Base-by-base conservation (phyloP, 2,888 invertebrate genomes). In the Chymomyza amoena region DNA sequence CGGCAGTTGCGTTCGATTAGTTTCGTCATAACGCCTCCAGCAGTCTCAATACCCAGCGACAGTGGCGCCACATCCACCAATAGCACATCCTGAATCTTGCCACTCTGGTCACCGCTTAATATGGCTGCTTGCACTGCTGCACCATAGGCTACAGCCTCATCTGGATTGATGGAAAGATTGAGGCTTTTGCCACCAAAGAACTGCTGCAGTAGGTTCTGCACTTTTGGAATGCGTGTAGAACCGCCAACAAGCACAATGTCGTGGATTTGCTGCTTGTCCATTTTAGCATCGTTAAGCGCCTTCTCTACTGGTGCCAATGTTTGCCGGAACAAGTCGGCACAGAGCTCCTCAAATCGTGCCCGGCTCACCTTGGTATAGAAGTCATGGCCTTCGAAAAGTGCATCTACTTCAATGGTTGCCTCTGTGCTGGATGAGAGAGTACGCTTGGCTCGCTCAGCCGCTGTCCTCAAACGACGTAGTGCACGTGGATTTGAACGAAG, bases 211-310 rank as follows among this genome's bases (percentile, higher is more conserved):
- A 96, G 90, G 73, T 92, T 94, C 91, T 96, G 96, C 50, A 96
- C 94, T 90, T 96, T 96, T 0, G 96, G 96, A 70, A 96, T 96
- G 70, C 96, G 93, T 0, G 95, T 96, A 0, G 96, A 96, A 32
- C 96, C 97, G 13, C 97, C 96, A 25, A 96, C 96, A 20, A 97
- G 92, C 0, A 96, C 96, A 10, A 96, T 94, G 82, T 96, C 96
- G 89, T 96, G 94, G 76, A 96, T 95, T 76, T 93, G 93, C 59
- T 93, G 92, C 89, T 96, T 96, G 91, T 96, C 96, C 92, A 96
- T 92, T 89, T 96, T 95, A 1, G 96, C 96, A 89, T 96, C 96
- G 64, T 93, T 93, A 36, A 97, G 92, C 0, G 96, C 95, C 84
- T 95, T 95, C 88, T 96, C 96, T 0, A 96, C 96, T 0, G 96